Evolutionary conservation across 2,888 invertebrate species (phyloP), one percentile per base, ranked within the genome.

Genomic region (Caenorhabditis imperialis): DNA sequence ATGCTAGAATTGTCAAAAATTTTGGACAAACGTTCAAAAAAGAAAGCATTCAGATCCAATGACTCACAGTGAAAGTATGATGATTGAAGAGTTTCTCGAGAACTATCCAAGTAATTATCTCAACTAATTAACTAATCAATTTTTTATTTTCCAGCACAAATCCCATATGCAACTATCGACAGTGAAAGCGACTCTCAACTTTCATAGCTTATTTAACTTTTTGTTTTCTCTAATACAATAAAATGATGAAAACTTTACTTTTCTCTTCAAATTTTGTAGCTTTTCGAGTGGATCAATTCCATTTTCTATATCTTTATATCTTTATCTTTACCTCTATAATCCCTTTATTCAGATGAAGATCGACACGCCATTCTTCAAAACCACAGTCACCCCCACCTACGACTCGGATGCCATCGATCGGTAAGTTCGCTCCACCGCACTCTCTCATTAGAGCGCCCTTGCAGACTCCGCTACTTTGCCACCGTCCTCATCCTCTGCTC

Each of bases 351-450:
- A 57, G 55, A 65, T 65, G 65, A 54, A 42, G 14, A 51, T 62
- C 20, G 51, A 67, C 4, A 58, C 58, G 18, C 27, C 35, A 14
- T 38, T 70, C 22, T 53, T 35, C 30, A 42, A 47, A 20, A 16
- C 8, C 35, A 40, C 23, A 6, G 22, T 75, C 16, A 62, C 58
- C 14, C 67, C 73, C 6, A 69, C 72, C 0, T 79, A 73, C 50
- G 77, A 79, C 35, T 70, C 75, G 40, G 77, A 77, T 55, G 57
- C 75, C 4, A 76, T 77, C 18, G 79, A 79, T 48, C 48, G 74
- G 74, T 74, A 27, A 37, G 47, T 57, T 48, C 16, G 33, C 18
- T 25, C 35, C 22, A 7, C 1, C 33, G 3, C 8, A 7, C 18
- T n/a, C 33, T 33, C 33, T 50, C 33, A 16, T n/a, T 22, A 54